Evolutionary conservation across 2,888 invertebrate genomes (phyloP).

Genomic region (Noctua janthina): DNA sequence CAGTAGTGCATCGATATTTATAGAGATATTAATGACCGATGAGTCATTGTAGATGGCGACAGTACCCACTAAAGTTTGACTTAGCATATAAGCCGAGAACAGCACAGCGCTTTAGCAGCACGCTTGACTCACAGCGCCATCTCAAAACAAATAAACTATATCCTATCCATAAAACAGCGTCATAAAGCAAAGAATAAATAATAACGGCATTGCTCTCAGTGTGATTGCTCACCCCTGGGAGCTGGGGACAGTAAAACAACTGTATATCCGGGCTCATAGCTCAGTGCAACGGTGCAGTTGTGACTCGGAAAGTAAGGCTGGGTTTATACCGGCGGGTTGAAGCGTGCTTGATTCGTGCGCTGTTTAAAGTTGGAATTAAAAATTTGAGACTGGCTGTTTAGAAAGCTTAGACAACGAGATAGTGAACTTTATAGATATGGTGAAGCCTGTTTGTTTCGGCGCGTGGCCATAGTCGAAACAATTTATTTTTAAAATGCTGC

Average conservation of each 20-base stretch:
- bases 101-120: neutral
- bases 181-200: constrained; percentile 52
- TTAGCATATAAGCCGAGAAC: neutral
- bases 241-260: constrained; percentile 25
- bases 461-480: too few species aligned
- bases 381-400: neutral
- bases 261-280: constrained; percentile 21
- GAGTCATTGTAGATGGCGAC: neutral
- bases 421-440: neutral
- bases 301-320: constrained; percentile 30
- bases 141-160: constrained; percentile 26
- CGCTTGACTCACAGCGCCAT: constrained; percentile 22
- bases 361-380: constrained; percentile 6
- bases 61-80: too few species aligned
- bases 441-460: too few species aligned
- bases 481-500: too few species aligned
- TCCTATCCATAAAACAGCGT: constrained; percentile 25
- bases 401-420: neutral
- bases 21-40: constrained; percentile 1
- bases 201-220: constrained; percentile 65
- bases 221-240: constrained; percentile 58
- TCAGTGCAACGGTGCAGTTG: constrained; percentile 37
- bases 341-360: neutral
- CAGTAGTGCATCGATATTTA: neutral
- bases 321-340: constrained; percentile 3